A percentile compares a stretch with the other conserved stretches of the same genome.
Conservation (phyloP, 2,888 invertebrate species). For the Boloria euphrosyne region DNA sequence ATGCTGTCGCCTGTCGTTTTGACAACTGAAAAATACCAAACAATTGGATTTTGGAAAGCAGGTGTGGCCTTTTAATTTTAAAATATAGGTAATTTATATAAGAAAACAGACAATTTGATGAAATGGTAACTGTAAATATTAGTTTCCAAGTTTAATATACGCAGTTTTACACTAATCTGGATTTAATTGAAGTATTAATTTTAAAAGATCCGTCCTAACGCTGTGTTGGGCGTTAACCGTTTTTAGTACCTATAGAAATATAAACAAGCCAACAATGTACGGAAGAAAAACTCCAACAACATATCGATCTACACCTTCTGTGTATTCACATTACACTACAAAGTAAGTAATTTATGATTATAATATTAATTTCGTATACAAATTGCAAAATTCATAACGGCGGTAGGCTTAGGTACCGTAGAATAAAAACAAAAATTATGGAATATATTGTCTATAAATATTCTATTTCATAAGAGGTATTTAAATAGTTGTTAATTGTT, state of each 20-base stretch:
- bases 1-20: background rate
- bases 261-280: conserved; percentile 71
- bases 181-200: background rate
- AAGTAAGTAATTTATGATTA: conserved; percentile 68
- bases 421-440: no score
- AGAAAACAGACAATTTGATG: background rate
- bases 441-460: no score
- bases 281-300: conserved; percentile 92
- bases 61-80: conserved; percentile 34
- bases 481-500: no score
- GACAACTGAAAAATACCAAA: conserved; percentile 25
- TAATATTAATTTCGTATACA: background rate
- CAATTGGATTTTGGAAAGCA: conserved; percentile 21
- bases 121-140: conserved; percentile 2
- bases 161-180: background rate
- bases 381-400: no score
- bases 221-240: conserved; percentile 41
- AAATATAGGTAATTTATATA: conserved; percentile 1
- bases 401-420: no score
- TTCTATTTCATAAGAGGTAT: no score
- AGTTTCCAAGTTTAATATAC: background rate
- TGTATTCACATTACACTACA: conserved; percentile 93
- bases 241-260: conserved; percentile 22
- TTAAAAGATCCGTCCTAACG: conserved; percentile 1
- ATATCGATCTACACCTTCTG: conserved; percentile 91